Conservation (phyloP, 1,140 invertebrate species). For the Pseudomyrmex sp. region DNA sequence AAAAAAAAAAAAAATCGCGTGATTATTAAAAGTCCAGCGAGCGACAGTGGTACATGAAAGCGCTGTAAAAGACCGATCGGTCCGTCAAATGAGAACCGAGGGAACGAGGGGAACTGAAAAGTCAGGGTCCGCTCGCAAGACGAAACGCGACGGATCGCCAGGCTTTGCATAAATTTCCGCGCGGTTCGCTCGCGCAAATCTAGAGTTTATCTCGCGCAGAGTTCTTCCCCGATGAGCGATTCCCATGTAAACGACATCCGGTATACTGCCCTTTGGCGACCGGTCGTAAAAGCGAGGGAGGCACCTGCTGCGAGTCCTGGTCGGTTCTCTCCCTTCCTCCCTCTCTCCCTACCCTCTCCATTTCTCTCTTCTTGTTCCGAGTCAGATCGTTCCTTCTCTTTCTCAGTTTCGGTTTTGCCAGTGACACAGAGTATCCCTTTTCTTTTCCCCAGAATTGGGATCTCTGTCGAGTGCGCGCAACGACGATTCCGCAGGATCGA, state of each 20-base stretch:
- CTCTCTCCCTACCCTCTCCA: not conserved
- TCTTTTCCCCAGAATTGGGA: not conserved
- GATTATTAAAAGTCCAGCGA: conserved; percentile 11
- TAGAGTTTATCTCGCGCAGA: conserved; percentile 70
- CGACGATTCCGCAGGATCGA: conserved; percentile 47
- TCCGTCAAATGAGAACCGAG: not conserved
- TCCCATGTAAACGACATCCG: conserved; percentile 75
- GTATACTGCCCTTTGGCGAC: conserved; percentile 75
- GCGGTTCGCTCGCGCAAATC: conserved; percentile 58
- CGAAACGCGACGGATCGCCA: conserved; percentile 54
- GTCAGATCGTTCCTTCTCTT: not conserved
- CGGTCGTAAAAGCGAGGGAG: conserved; percentile 69
- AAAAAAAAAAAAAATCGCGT: not conserved
- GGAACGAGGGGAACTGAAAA: not conserved
- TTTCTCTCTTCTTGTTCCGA: not conserved
- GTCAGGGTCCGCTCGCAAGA: conserved; percentile 18
- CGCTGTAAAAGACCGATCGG: conserved; percentile 16
- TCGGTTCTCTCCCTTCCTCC: not conserved
- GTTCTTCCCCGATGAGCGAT: conserved; percentile 74
- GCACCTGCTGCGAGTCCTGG: conserved; percentile 50
- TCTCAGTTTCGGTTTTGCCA: not conserved
- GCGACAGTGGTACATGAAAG: not conserved
- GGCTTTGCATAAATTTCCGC: conserved; percentile 76
- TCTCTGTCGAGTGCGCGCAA: not conserved
- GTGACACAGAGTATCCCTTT: not conserved